Conservation (phyloP, 30 jellyfish, hydroid and myxozoan species). For the Nemopilema nomurai region DNA sequence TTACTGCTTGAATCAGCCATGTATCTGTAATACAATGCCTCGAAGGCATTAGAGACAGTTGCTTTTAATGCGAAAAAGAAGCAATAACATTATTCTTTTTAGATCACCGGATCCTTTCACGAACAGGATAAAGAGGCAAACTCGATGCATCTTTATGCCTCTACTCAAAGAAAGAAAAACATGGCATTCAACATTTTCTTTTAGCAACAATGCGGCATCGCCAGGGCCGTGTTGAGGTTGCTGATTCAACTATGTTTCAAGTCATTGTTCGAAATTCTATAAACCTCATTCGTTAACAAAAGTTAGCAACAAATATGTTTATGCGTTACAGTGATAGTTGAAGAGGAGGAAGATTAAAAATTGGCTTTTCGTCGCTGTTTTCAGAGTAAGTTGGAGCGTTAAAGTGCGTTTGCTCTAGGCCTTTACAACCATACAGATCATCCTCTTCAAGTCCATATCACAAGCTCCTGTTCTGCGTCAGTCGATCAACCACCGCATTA, state of each 20-base stretch:
- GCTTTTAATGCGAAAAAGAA: neutral
- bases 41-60: neutral
- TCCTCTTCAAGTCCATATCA: too few relatives aligned
- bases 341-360: too few relatives aligned
- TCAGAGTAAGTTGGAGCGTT: too few relatives aligned
- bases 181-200: neutral
- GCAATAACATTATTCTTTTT: neutral
- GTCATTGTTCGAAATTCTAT: neutral
- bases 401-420: too few relatives aligned
- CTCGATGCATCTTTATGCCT: neutral
- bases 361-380: too few relatives aligned
- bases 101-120: neutral
- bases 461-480: too few relatives aligned
- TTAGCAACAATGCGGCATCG: neutral
- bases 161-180: neutral
- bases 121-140: neutral
- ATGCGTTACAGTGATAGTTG: neutral
- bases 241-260: neutral
- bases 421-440: too few relatives aligned
- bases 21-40: neutral
- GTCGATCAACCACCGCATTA: too few relatives aligned
- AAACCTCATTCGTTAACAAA: neutral
- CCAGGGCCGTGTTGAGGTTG: neutral
- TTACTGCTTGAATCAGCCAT: too few relatives aligned
- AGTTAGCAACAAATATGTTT: neutral